Evolutionary conservation across 2,113 vertebrate species (phyloP).

Genomic region (Neopipo cinnamomea): DNA sequence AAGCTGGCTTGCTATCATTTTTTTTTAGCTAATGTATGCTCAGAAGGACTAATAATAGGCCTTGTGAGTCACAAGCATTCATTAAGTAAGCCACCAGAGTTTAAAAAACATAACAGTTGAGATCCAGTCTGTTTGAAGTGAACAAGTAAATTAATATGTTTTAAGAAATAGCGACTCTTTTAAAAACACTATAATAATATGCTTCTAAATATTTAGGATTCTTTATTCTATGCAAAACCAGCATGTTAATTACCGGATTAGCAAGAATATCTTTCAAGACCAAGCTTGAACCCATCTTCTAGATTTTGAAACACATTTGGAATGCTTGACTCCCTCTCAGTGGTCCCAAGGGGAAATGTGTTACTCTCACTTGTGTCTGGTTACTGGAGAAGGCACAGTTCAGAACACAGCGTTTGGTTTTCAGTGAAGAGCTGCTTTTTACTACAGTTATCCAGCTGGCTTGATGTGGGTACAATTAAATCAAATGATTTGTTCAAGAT

Average conservation of each 20-base stretch:
- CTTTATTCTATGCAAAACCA: neutral
- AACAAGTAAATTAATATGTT: conserved; percentile 9
- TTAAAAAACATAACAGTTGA: conserved; percentile 29
- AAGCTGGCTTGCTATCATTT: conserved; percentile 10
- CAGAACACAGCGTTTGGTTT: neutral
- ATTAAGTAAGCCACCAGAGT: conserved; percentile 25
- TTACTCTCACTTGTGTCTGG: neutral
- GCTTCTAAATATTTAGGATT: conserved; percentile 25
- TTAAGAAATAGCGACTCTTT: neutral
- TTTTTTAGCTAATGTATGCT: conserved; percentile 6
- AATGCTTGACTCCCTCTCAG: neutral
- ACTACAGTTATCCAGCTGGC: conserved; percentile 12
- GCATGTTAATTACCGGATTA: conserved; percentile 30
- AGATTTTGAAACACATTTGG: conserved; percentile 24
- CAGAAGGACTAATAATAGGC: conserved; percentile 52
- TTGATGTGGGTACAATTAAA: neutral
- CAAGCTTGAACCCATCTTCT: neutral
- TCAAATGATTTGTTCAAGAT: neutral
- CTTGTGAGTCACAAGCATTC: conserved; percentile 57
- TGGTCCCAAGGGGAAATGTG: neutral
- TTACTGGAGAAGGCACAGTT: neutral
- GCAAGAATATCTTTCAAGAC: neutral
- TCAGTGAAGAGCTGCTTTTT: neutral
- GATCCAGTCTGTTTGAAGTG: conserved; percentile 1
- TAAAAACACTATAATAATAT: neutral